Conservation (phyloP, 2,113 vertebrate genomes). For the Lophius piscatorius region DNA sequence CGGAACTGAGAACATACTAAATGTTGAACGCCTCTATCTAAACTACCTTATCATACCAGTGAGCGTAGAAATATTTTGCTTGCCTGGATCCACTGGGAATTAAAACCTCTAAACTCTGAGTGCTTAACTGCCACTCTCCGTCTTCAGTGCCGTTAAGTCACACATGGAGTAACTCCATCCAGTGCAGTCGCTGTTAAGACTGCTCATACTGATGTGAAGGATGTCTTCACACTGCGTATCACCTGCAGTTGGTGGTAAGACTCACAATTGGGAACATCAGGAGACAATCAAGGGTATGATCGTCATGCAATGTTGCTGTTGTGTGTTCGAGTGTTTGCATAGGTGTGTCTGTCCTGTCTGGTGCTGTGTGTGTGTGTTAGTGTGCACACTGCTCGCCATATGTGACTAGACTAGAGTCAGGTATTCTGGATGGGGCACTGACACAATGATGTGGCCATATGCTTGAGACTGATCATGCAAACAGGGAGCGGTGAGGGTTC, state of each 20-base stretch:
- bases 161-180: conserved; percentile 19
- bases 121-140: conserved; percentile 5
- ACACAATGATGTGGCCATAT: conserved; percentile 61
- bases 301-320: conserved; percentile 58
- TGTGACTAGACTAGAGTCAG: conserved; percentile 70
- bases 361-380: conserved; percentile 23
- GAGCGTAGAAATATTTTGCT: conserved; percentile 35
- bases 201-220: conserved; percentile 20
- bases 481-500: conserved; percentile 30
- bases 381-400: conserved; percentile 39
- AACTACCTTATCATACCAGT: conserved; percentile 31
- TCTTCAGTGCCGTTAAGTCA: conserved; percentile 34
- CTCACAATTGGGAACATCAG: conserved; percentile 40
- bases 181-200: conserved; percentile 12
- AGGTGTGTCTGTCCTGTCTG: conserved; percentile 32
- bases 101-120: conserved; percentile 26
- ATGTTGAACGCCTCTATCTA: conserved; percentile 42
- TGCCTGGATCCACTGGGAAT: conserved; percentile 23
- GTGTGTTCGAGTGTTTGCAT: conserved; percentile 22
- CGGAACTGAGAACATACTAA: conserved; percentile 38
- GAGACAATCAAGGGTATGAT: conserved; percentile 72
- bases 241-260: conserved; percentile 53
- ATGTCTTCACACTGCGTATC: conserved; percentile 36
- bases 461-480: conserved; percentile 55
- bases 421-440: conserved; percentile 67